A percentile compares a stretch with the other conserved stretches of the same genome.
Evolutionary conservation across 2,113 vertebrate species (phyloP).

Genomic region (Nannospalax galili): DNA sequence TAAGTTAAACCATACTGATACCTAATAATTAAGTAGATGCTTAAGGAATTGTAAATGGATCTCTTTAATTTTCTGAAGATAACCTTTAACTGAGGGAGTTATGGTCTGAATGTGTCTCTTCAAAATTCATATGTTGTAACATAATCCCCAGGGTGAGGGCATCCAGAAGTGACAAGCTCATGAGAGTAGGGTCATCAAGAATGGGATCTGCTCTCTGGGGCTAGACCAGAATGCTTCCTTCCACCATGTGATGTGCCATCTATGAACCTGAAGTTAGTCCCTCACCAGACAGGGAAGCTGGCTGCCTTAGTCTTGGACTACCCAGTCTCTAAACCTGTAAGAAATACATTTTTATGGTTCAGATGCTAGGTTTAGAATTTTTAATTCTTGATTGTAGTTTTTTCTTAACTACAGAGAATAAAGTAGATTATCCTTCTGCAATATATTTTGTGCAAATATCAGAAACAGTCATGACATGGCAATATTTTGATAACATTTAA

Average conservation of each 20-base stretch:
- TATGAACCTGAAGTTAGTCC: not conserved
- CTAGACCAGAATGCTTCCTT: not conserved
- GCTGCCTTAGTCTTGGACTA: not conserved
- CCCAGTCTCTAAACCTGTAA: not conserved
- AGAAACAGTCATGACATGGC: not conserved
- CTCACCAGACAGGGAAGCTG: not conserved
- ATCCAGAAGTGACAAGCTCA: not conserved
- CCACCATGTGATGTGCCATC: not conserved
- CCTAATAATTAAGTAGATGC: constrained; percentile 40
- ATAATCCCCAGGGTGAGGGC: not conserved
- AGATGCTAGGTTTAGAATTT: constrained; percentile 47
- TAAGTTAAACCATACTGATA: constrained; percentile 65
- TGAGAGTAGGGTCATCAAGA: not conserved
- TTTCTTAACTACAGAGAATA: constrained; percentile 11
- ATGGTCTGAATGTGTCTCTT: not conserved
- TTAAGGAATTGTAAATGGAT: constrained; percentile 27
- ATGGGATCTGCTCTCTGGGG: not conserved
- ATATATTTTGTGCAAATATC: constrained; percentile 25
- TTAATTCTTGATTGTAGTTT: constrained; percentile 23
- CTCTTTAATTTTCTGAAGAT: constrained; percentile 37
- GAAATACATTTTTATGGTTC: not conserved
- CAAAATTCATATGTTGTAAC: not conserved
- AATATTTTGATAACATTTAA: constrained; percentile 59
- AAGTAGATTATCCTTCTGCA: not conserved
- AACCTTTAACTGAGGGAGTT: constrained; percentile 48